Base-by-base conservation (phyloP, 2,797 vertebrate species). In the Aphelocoma californica region DNA sequence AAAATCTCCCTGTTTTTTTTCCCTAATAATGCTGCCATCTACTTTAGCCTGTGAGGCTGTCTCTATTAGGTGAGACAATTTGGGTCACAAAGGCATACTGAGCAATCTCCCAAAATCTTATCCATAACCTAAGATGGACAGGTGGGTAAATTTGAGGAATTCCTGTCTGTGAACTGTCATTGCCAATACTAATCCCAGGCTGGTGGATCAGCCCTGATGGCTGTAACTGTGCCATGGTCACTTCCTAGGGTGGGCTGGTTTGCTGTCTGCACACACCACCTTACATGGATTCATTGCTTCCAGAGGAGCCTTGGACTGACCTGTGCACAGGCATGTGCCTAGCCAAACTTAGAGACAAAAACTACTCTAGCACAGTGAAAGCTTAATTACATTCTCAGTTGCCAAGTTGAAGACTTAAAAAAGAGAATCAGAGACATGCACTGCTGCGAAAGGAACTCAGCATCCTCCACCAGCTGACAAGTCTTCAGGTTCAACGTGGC, bases 221-320 rank as follows among this genome's bases (percentile, higher is more conserved):
- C 32, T 62, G 21, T 34, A 81, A 38, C 10, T 1, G 1, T 32
- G 31, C 26, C 2, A 1, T 5, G 2, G 31, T 19, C n/a, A 67
- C 57, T 62, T 56, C 36, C 66, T 66, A 53, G 42, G 1, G 16
- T 5, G 31, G 17, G 32, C 23, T 51, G 23, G 18, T 40, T 65
- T 87, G 28, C 65, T 81, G 66, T 5, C 36, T 69, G 23, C 34
- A 57, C 36, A 47, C 54, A 17, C 23, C 29, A 58, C 26, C 34
- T 82, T 34, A 8, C 1, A 0, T 17, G 40, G 62, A 60, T 72
- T 79, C 62, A 24, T 23, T 64, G 47, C 50, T 50, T 75, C 38
- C 54, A 80, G 79, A 65, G 40, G 2, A 90, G 40, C 44, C 48
- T 48, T 44, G 23, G 40, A 36, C 44, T 64, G 24, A 34, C 29